phyloP scores from a whole-genome alignment of 92 coral and sea anemone species.

The Diadumene lineata region DNA sequence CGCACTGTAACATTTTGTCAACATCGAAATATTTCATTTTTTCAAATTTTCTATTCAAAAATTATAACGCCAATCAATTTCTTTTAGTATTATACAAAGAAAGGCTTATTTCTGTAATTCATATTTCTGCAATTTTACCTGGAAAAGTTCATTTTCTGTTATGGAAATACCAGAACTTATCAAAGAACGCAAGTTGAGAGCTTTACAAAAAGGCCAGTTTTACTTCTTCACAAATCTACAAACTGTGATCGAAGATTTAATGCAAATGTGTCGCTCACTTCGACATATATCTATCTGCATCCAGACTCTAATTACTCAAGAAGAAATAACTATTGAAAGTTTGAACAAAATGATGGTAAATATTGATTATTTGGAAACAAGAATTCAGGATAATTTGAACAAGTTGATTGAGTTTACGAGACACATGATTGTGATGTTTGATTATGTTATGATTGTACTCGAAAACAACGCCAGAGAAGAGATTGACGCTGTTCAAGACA shows the following conservation, averaged over 20 bases:
- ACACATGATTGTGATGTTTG: slow-evolving; percentile 80
- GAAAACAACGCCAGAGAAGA: slow-evolving; percentile 69
- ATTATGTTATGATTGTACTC: slow-evolving; percentile 82
- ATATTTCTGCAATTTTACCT: too few species aligned
- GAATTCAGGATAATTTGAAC: slow-evolving; percentile 67
- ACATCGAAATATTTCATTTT: too few species aligned
- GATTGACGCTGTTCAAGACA: slow-evolving; percentile 78
- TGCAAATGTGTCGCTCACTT: slow-evolving; percentile 57
- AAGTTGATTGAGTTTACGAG: slow-evolving; percentile 80
- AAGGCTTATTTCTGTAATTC: too few species aligned
- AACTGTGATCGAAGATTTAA: slow-evolving; percentile 58
- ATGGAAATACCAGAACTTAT: slow-evolving; percentile 10
- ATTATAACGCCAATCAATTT: too few species aligned
- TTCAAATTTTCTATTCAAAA: too few species aligned
- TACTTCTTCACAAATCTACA: slow-evolving; percentile 65
- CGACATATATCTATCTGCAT: slow-evolving; percentile 43
- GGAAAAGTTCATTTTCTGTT: too few species aligned
- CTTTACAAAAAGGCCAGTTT: slow-evolving; percentile 73
- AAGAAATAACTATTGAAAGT: slow-evolving; percentile 45
- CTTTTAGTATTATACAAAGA: too few species aligned
- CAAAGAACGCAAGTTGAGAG: slow-evolving; percentile 61
- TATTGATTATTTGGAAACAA: slow-evolving; percentile 65
- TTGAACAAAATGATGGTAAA: slow-evolving; percentile 60
- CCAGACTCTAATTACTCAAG: slow-evolving; percentile 38
- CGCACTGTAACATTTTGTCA: too few species aligned